These are phyloP conservation scores for Drosophila lowei DNA, from an alignment of 1,140 invertebrate species.

Conservation along the genomic window DNA sequence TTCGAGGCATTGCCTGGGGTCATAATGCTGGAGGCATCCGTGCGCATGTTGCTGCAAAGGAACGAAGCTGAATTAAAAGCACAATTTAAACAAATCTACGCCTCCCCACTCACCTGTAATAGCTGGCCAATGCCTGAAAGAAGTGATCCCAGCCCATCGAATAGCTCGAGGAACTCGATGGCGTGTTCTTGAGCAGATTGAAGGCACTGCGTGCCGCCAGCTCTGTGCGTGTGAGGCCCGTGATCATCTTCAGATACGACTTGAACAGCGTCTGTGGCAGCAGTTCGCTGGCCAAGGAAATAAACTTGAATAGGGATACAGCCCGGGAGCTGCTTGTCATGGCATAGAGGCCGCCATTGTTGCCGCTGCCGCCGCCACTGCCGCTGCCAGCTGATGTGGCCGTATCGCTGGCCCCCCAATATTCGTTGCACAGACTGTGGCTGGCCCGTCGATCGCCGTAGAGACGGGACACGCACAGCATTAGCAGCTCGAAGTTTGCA, in stretches of 20 bases:
- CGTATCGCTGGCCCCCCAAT: conserved; percentile 89
- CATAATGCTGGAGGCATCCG: conserved; percentile 84
- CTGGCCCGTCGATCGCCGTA: conserved; percentile 90
- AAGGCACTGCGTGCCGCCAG: conserved; percentile 92
- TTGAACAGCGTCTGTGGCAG: conserved; percentile 93
- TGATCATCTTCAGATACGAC: conserved; percentile 94
- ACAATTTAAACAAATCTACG: too few species aligned
- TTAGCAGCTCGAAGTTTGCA: conserved; percentile 92
- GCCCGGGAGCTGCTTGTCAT: conserved; percentile 84
- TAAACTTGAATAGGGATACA: conserved; percentile 94
- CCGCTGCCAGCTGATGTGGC: conserved; percentile 25
- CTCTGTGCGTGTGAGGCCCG: conserved; percentile 89
- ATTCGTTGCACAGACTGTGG: conserved; percentile 90
- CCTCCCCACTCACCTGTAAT: conserved; percentile 84
- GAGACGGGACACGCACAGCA: conserved; percentile 90
- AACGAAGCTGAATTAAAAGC: too few species aligned
- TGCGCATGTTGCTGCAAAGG: conserved; percentile 84
- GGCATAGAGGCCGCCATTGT: background rate
- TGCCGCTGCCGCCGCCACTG: conserved; percentile 15
- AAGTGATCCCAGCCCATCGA: conserved; percentile 94
- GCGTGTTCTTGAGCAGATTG: conserved; percentile 90
- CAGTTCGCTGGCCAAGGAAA: conserved; percentile 93
- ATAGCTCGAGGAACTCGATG: conserved; percentile 83
- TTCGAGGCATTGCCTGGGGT: conserved; percentile 83
- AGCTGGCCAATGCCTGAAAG: conserved; percentile 92